A percentile compares a stretch with the other conserved stretches of the same genome.
Conservation (phyloP, 2,113 vertebrate genomes). For the Ploceus nigricollis region DNA sequence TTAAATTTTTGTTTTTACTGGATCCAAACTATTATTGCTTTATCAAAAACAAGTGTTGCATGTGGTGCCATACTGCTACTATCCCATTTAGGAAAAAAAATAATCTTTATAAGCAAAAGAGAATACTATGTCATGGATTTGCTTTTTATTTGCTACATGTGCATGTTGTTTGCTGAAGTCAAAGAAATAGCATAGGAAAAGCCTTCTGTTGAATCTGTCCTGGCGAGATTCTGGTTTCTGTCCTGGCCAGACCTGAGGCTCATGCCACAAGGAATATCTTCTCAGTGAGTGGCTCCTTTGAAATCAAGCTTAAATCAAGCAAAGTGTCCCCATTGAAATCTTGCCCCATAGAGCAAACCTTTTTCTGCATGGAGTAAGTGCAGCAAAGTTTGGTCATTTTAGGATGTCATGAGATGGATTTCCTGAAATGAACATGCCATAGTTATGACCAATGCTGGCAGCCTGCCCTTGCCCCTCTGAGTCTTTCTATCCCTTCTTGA, state of each 20-base stretch:
- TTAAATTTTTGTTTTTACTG: background rate
- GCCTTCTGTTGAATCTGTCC: background rate
- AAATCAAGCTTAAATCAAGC: background rate
- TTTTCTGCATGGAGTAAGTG: background rate
- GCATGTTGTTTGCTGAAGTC: background rate
- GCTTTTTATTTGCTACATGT: background rate
- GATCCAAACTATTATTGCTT: background rate
- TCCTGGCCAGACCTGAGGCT: background rate
- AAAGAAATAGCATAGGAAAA: background rate
- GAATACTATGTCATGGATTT: background rate
- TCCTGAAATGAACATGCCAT: background rate
- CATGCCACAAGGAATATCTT: background rate
- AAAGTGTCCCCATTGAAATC: background rate
- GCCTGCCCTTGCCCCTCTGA: background rate
- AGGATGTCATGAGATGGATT: background rate
- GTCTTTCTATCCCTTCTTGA: background rate
- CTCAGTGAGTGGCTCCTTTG: background rate
- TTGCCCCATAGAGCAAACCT: background rate
- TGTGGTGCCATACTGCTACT: background rate
- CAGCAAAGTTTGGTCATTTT: background rate
- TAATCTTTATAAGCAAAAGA: background rate
- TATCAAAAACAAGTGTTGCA: background rate
- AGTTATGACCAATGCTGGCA: background rate
- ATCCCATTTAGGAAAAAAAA: background rate
- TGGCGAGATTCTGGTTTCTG: background rate